A percentile compares a stretch with the other conserved stretches of the same genome.
phyloP scores from a whole-genome alignment of 1,140 invertebrate genomes.

The Pararge aegeria region DNA sequence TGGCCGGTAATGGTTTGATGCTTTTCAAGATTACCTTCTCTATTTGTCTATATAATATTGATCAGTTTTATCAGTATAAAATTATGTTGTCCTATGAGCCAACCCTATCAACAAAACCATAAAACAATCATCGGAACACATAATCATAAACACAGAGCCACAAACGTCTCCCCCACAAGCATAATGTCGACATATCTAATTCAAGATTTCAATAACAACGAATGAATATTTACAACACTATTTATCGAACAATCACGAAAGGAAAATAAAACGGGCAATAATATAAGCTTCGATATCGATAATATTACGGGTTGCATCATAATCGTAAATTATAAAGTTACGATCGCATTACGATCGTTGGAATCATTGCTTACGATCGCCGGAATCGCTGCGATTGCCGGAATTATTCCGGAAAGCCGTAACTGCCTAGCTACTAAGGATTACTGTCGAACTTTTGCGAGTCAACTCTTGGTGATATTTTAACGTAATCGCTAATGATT shows the following conservation, averaged over 20 bases:
- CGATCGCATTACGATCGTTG: constrained; percentile 39
- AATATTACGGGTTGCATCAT: constrained; percentile 34
- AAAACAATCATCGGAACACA: not conserved
- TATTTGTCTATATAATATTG: too few relatives aligned
- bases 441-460: constrained; percentile 2
- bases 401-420: constrained; percentile 8
- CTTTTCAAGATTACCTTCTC: too few relatives aligned
- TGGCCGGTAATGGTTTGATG: too few relatives aligned
- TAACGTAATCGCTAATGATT: not conserved
- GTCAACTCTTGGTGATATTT: not conserved
- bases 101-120: not conserved
- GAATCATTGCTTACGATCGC: constrained; percentile 11
- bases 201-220: constrained; percentile 15
- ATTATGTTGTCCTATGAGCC: not conserved
- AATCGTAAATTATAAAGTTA: constrained; percentile 57
- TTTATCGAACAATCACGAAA: constrained; percentile 49
- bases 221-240: constrained; percentile 44
- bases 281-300: constrained; percentile 26
- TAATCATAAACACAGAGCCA: not conserved
- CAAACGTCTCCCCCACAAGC: not conserved
- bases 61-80: too few relatives aligned
- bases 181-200: constrained; percentile 7
- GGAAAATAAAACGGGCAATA: constrained; percentile 51
- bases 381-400: constrained; percentile 11
- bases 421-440: constrained; percentile 9